phyloP scores from a whole-genome alignment of 1,140 invertebrate species.

The Apis cerana region DNA sequence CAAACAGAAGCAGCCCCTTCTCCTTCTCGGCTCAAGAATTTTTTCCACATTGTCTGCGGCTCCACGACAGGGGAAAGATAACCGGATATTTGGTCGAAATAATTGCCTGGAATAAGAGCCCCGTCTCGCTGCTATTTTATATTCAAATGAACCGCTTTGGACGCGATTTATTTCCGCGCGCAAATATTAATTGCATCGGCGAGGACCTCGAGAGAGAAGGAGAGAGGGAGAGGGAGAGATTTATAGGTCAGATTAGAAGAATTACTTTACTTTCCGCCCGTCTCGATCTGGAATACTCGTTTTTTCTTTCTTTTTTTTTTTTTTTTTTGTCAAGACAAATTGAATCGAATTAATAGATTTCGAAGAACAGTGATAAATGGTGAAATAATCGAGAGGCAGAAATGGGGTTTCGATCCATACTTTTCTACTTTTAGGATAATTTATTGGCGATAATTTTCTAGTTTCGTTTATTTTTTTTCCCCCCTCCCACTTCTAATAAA shows the following conservation, averaged over 20 bases:
- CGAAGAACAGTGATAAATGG: no score
- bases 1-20: background rate
- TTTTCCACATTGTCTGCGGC: background rate
- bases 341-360: background rate
- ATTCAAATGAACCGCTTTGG: background rate
- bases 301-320: background rate
- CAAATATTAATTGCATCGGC: constrained; percentile 3
- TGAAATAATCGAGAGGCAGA: no score
- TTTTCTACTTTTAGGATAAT: no score
- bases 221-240: background rate
- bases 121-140: background rate
- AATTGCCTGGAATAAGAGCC: constrained; percentile 33
- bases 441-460: no score
- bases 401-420: no score
- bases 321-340: background rate
- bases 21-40: constrained; percentile 11
- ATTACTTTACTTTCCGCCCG: background rate
- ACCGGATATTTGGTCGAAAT: constrained; percentile 30
- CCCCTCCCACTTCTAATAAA: no score
- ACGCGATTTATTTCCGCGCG: background rate
- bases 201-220: background rate
- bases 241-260: background rate
- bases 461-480: no score
- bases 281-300: background rate
- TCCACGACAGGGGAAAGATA: constrained; percentile 16